These are phyloP conservation scores for Pheosia tremula DNA, from an alignment of 2,888 invertebrate species.

Conservation along the genomic window DNA sequence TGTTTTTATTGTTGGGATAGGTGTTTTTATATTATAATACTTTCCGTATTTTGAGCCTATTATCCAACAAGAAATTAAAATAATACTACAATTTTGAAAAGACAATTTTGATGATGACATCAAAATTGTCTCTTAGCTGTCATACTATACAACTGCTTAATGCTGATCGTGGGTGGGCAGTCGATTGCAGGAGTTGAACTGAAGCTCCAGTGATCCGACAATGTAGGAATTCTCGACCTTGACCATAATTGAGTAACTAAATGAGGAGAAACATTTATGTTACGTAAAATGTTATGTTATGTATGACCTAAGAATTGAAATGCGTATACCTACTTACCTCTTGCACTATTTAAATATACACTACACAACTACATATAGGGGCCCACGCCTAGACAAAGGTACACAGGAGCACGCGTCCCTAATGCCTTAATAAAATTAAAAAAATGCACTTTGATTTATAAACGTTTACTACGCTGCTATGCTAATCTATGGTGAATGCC, in stretches of 20 bases:
- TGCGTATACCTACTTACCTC: too few relatives aligned
- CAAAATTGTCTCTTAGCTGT: not conserved
- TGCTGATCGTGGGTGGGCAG: constrained; percentile 43
- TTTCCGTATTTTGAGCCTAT: too few relatives aligned
- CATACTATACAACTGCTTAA: constrained; percentile 26
- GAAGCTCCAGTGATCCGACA: constrained; percentile 31
- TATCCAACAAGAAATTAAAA: too few relatives aligned
- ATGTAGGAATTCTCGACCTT: constrained; percentile 40
- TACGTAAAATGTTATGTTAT: constrained; percentile 27
- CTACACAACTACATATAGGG: too few relatives aligned
- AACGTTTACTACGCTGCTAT: constrained; percentile 1
- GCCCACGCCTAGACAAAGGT: too few relatives aligned
- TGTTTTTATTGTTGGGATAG: too few relatives aligned
- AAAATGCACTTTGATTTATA: not conserved
- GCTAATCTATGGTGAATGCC: not conserved
- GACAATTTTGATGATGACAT: too few relatives aligned
- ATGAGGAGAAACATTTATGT: not conserved
- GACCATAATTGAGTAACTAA: constrained; percentile 31
- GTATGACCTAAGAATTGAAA: constrained; percentile 26
- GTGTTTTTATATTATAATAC: too few relatives aligned
- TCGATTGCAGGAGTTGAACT: constrained; percentile 52
- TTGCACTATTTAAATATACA: too few relatives aligned
- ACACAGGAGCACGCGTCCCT: too few relatives aligned
- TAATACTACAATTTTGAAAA: too few relatives aligned
- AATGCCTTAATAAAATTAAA: too few relatives aligned